Evolutionary conservation across 2,113 vertebrate genomes (phyloP), one percentile per base, ranked within the genome.

Genomic region (Platysteira castanea): DNA sequence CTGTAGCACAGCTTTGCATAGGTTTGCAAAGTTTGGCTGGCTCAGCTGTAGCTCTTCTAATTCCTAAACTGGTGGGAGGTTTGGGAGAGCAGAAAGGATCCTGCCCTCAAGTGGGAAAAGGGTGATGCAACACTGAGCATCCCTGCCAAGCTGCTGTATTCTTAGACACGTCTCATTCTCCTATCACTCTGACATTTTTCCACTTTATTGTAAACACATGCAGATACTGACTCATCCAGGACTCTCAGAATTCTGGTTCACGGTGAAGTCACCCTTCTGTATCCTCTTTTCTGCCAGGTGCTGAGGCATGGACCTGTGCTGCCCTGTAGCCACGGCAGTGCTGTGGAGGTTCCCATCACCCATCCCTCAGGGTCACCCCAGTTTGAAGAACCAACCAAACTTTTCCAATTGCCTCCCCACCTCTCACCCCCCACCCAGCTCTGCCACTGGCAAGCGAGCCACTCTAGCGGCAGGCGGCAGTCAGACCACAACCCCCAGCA

Each of bases 111-210:
- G 53, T 60, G 53, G 95, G 74, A 53, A 91, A 92, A 69, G 49
- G n/a, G 31, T 83, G 94, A 83, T 83, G 88, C 88, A 93, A 92
- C 70, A 79, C 1, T 20, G 27, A 94, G 31, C 53, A 53, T 61
- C 75, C 63, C 75, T 61, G 94, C 92, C 94, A 93, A 93, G 76
- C 80, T 84, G 77, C 86, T 92, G n/a, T 85, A 52, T 46, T 87
- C 92, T 85, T 52, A 89, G 70, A 60, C 5, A 6, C 12, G 92
- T 52, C 87, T 90, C 85, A 49, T 90, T 93, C 87, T 85, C 84
- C 84, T 83, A 49, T 95, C 92, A 37, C 70, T 41, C 60, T 69
- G 87, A 87, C 61, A 64, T 79, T 96, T 96, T 63, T 90, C 56
- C 49, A 5, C 53, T 95, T 97, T 79, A 73, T 90, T 77, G 78